phyloP scores from a whole-genome alignment of 2,113 vertebrate species.

The Tylochromis polylepis region DNA sequence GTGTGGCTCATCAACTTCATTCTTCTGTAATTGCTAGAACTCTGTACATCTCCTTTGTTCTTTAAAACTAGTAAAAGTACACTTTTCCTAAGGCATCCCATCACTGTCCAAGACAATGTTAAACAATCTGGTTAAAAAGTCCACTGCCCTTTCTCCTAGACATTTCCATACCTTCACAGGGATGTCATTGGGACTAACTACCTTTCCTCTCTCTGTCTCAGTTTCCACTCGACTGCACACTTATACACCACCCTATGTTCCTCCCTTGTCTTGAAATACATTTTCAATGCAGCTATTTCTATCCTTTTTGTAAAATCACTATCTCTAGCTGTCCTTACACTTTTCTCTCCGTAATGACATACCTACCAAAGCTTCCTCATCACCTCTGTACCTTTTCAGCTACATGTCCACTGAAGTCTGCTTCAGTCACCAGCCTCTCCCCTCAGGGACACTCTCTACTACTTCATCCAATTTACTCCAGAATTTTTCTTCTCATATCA shows the following conservation, averaged over 20 bases:
- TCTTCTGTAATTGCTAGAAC: no score
- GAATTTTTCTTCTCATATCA: neutral
- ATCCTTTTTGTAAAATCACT: neutral
- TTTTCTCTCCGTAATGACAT: neutral
- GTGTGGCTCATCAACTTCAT: no score
- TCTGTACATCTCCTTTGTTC: no score
- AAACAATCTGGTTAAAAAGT: neutral
- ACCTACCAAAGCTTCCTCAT: neutral
- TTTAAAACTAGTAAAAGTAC: neutral
- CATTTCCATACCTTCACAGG: neutral
- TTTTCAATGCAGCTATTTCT: neutral
- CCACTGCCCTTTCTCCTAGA: neutral
- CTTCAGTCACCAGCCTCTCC: neutral
- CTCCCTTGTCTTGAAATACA: neutral
- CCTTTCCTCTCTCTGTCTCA: neutral
- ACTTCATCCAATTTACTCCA: neutral
- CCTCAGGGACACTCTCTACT: neutral
- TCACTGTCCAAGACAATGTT: neutral
- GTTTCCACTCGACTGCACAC: neutral
- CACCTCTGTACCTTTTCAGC: neutral
- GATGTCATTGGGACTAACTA: neutral
- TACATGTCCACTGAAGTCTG: neutral
- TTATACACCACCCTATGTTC: neutral
- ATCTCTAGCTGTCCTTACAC: neutral
- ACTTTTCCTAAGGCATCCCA: neutral